Evolutionary conservation across 1,140 invertebrate species (phyloP).

Genomic region (Euschistus heros): DNA sequence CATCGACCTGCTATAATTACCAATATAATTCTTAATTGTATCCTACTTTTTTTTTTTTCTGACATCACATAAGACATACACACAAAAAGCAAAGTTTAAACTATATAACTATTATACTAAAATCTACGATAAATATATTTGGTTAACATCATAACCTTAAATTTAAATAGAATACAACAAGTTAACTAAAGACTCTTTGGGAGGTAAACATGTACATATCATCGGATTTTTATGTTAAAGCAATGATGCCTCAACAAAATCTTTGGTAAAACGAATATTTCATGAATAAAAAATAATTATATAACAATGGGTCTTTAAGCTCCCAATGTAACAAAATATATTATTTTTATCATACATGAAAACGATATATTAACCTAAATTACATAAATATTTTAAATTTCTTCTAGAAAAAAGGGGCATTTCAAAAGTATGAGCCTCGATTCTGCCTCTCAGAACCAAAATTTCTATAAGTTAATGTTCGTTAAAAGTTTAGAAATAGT

Average conservation of each 20-base stretch:
- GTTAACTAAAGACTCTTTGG: slow-evolving; percentile 27
- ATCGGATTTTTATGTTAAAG: slow-evolving; percentile 17
- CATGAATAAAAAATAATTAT: slow-evolving; percentile 10
- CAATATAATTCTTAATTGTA: slow-evolving; percentile 19
- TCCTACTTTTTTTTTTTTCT: slow-evolving; percentile 20
- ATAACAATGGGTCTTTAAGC: slow-evolving; percentile 3
- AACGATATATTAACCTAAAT: neutral
- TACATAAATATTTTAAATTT: no score
- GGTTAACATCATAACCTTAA: slow-evolving; percentile 29
- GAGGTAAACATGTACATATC: slow-evolving; percentile 24
- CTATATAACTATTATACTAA: slow-evolving; percentile 26
- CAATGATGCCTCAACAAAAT: slow-evolving; percentile 17
- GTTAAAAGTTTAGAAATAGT: no score
- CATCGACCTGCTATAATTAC: slow-evolving; percentile 20
- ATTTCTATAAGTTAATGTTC: no score
- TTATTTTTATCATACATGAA: slow-evolving; percentile 12
- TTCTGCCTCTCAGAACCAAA: no score
- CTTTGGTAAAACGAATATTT: slow-evolving; percentile 22
- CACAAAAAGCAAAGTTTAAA: slow-evolving; percentile 26
- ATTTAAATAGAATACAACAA: slow-evolving; percentile 28
- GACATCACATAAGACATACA: slow-evolving; percentile 26
- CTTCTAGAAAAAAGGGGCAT: no score
- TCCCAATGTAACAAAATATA: slow-evolving; percentile 15
- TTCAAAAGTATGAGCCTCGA: no score
- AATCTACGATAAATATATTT: slow-evolving; percentile 27